These are phyloP conservation scores for Paraescarpia echinospica DNA, from an alignment of 1,140 invertebrate genomes.

Conservation along the genomic window DNA sequence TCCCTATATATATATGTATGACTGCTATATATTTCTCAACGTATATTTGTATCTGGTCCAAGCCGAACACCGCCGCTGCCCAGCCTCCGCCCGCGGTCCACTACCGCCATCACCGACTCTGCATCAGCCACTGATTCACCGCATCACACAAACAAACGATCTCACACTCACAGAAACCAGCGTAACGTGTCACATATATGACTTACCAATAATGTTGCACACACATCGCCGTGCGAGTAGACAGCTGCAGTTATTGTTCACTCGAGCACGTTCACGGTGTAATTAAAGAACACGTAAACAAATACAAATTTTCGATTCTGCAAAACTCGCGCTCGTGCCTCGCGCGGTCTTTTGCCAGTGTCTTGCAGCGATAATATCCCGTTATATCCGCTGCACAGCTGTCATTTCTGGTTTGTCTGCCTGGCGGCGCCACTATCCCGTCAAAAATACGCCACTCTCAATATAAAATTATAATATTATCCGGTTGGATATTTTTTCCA, in stretches of 20 bases:
- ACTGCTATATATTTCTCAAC: not conserved
- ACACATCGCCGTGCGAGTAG: not conserved
- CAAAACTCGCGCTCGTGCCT: constrained; percentile 3
- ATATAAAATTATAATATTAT: not conserved
- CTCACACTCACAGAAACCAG: not conserved
- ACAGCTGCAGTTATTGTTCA: not conserved
- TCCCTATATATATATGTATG: not conserved
- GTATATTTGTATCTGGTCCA: not conserved
- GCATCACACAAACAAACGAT: not conserved
- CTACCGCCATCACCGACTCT: not conserved
- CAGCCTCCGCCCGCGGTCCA: not conserved
- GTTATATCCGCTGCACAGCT: not conserved
- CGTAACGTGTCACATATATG: not conserved
- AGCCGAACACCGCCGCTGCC: no score
- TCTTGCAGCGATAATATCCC: not conserved
- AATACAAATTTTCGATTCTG: not conserved
- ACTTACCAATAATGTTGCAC: not conserved
- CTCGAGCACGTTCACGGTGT: not conserved
- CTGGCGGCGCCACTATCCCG: not conserved
- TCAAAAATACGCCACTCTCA: not conserved
- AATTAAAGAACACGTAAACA: not conserved
- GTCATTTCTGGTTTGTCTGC: not conserved
- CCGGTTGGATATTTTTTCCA: no score
- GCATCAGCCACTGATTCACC: not conserved
- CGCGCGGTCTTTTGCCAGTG: not conserved